Evolutionary conservation across 2,113 vertebrate genomes (phyloP), one percentile per base, ranked within the genome.

Genomic region (Pavo muticus): DNA sequence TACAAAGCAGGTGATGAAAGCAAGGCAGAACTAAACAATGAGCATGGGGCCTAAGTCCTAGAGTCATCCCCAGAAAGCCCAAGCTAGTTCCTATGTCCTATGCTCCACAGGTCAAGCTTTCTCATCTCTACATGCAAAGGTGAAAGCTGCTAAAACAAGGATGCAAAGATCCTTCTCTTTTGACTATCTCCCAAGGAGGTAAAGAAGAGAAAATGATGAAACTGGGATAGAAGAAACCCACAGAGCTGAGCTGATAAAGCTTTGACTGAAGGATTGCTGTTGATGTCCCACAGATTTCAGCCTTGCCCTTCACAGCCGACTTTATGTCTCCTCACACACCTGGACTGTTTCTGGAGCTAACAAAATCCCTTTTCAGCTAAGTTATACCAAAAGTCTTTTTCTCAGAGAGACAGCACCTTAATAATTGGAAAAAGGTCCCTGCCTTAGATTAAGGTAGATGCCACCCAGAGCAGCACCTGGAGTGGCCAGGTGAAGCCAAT

Each of bases 211-310:
- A 50, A 76, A 81, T 19, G 3, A 37, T n/a, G 9, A 32, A 80
- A 73, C 16, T 39, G 10, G 10, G 84, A 39, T 3, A 54, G 24
- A 63, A 59, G 11, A 89, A 18, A 65, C 35, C 48, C 39, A 15
- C 25, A 73, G 61, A 78, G 19, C 61, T 70, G 29, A 76, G 39
- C 27, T 45, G 20, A 44, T 78, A 13, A 20, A 32, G n/a, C 50
- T 59, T 8, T 54, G 42, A 14, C 24, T 12, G 27, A 30, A 82
- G 19, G 8, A 20, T 69, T 50, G 35, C 0, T 68, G 0, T 54
- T 4, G 14, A 54, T 54, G 52, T 82, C 54, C n/a, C 70, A 63
- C 5, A 60, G 23, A 37, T 0, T 0, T 56, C 79, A 88, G 42
- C 23, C 35, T 71, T 68, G 15, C 30, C 37, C 37, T 85, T 79